Conservation (phyloP, 2,888 invertebrate genomes). For the Elegia similella region DNA sequence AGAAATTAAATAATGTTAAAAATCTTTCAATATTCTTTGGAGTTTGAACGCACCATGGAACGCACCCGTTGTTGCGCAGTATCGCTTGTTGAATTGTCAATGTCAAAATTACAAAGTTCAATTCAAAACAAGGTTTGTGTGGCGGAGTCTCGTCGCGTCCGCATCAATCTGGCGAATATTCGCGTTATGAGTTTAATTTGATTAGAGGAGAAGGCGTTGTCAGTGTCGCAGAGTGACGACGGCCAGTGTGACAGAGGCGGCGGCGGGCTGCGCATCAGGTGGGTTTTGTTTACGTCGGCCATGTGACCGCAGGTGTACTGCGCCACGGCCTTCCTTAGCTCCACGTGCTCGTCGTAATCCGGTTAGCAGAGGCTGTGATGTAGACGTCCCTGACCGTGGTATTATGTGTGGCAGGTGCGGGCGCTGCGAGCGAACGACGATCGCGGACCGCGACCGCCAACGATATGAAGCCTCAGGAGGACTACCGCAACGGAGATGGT, state of each 20-base stretch:
- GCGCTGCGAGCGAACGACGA: slow-evolving; percentile 21
- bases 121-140: slow-evolving; percentile 13
- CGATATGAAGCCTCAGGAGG: slow-evolving; percentile 58
- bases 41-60: no score
- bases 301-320: slow-evolving; percentile 44
- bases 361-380: slow-evolving; percentile 37
- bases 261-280: slow-evolving; percentile 42
- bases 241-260: slow-evolving; percentile 20
- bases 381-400: slow-evolving; percentile 16
- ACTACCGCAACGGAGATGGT: slow-evolving; percentile 63
- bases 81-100: slow-evolving; percentile 1
- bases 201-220: slow-evolving; percentile 18
- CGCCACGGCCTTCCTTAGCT: slow-evolving; percentile 36
- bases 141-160: slow-evolving; percentile 2
- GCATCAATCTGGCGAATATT: slow-evolving; percentile 16
- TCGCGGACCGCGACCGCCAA: slow-evolving; percentile 20
- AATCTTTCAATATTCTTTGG: neutral
- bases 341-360: slow-evolving; percentile 34
- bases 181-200: slow-evolving; percentile 23
- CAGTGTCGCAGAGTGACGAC: slow-evolving; percentile 8
- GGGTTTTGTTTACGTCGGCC: slow-evolving; percentile 52
- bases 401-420: slow-evolving; percentile 23
- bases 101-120: slow-evolving; percentile 12
- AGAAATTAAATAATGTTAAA: no score
- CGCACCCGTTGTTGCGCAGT: neutral